Conservation (phyloP, 2,888 invertebrate species). For the Noctua janthe region DNA sequence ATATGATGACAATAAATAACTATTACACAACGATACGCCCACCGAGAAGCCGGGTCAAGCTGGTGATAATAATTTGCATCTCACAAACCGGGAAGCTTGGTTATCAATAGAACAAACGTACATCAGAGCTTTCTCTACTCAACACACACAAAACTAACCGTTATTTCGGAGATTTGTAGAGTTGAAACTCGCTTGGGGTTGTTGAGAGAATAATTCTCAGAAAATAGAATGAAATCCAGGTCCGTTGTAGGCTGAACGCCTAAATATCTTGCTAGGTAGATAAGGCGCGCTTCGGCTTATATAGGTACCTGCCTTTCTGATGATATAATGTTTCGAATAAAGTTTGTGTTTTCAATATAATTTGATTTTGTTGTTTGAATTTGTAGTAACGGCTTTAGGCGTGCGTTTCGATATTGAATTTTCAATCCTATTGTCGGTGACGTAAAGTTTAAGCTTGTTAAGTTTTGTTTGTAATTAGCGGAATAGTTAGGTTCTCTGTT, state of each 20-base stretch:
- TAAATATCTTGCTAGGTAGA: constrained; percentile 60
- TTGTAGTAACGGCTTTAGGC: constrained; percentile 23
- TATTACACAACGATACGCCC: constrained; percentile 83
- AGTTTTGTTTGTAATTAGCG: constrained; percentile 14
- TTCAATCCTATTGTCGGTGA: not conserved
- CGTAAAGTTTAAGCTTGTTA: not conserved
- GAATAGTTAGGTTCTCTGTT: not conserved
- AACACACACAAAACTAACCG: not conserved
- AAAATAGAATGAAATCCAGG: constrained; percentile 61
- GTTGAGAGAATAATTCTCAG: constrained; percentile 59
- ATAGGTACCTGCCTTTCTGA: constrained; percentile 45
- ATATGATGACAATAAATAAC: constrained; percentile 75
- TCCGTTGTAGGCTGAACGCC: constrained; percentile 51
- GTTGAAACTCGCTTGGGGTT: constrained; percentile 3
- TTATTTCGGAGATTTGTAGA: not conserved
- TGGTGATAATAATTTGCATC: constrained; percentile 87
- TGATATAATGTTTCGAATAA: constrained; percentile 56
- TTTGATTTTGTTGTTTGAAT: constrained; percentile 40
- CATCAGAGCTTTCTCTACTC: constrained; percentile 84
- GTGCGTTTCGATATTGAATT: not conserved
- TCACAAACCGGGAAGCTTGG: constrained; percentile 82
- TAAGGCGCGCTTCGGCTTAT: constrained; percentile 36
- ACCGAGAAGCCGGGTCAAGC: constrained; percentile 77
- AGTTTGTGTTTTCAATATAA: constrained; percentile 26
- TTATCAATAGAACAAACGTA: constrained; percentile 81